A percentile compares a stretch with the other conserved stretches of the same genome.
These are phyloP conservation scores for Acrossocheilus wenchowensis DNA, from an alignment of 2,797 vertebrate species.

Conservation along the genomic window DNA sequence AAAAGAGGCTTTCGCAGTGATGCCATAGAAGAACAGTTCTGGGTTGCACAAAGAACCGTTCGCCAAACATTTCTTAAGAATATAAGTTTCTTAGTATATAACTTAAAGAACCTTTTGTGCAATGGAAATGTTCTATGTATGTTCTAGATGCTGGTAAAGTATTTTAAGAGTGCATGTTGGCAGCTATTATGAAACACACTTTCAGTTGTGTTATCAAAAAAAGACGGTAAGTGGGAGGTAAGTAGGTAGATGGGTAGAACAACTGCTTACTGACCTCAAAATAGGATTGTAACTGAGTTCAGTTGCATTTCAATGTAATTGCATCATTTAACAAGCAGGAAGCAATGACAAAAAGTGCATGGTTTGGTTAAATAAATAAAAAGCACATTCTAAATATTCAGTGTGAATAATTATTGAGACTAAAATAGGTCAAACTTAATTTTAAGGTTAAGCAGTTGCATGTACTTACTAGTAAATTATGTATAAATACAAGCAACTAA, in stretches of 20 bases:
- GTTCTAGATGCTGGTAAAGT: background rate
- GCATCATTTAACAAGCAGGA: constrained; percentile 9
- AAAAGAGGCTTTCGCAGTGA: background rate
- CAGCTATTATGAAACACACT: constrained; percentile 19
- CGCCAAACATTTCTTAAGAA: background rate
- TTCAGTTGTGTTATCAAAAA: background rate
- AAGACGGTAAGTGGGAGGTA: background rate
- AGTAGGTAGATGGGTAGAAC: constrained; percentile 27
- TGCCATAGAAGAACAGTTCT: background rate
- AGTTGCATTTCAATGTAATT: constrained; percentile 18
- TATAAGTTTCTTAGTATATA: background rate
- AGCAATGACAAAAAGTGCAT: background rate
- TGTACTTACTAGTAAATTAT: background rate
- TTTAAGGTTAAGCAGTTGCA: background rate
- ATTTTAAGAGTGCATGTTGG: background rate
- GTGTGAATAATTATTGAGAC: too few species aligned
- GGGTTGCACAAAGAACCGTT: background rate
- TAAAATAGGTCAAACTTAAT: background rate
- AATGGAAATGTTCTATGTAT: background rate
- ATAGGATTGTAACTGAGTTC: constrained; percentile 30
- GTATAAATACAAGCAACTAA: background rate
- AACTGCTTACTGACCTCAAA: constrained; percentile 37
- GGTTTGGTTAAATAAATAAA: background rate
- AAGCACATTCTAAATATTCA: background rate
- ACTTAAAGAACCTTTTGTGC: background rate